Base-by-base conservation (phyloP, 2,797 vertebrate species). In the Philypnodon macrostomus region DNA sequence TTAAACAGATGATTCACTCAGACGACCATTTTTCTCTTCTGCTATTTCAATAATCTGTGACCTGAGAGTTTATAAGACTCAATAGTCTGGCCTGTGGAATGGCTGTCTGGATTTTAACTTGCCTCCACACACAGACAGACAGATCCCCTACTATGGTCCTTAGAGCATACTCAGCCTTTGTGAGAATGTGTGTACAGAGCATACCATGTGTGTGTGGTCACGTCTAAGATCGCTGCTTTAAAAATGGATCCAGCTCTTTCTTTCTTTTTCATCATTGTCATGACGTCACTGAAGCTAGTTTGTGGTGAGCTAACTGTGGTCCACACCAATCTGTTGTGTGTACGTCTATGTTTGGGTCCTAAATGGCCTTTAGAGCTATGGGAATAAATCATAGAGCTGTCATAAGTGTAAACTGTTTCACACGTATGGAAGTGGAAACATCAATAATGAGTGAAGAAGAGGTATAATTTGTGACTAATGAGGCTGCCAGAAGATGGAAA, bases 181-280 rank as follows among this genome's bases (percentile, higher is more conserved):
- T 70, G 72, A 53, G 65, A 61, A 62, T 63, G n/a, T n/a, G n/a
- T n/a, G n/a, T n/a, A 53, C 47, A 58, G 29, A 77, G 73, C 81
- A 86, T 88, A 86, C 86, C 87, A 81, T 80, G 80, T 81, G 69
- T 80, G 84, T 88, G 87, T 81, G 79, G 81, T 89, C 84, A 86
- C 63, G 79, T 86, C 84, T 83, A 60, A 57, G 66, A 85, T 42
- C 38, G 62, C 53, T 60, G 24, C 60, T 77, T 82, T 72, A 77
- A 70, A 84, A 81, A 75, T 38, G 42, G 47, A 63, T 48, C 45
- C 40, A 49, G 44, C 44, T 50, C 50, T 47, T 23, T 58, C 41
- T 47, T n/a, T 49, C 15, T 61, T 58, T 49, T 54, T 33, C 57
- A 48, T 64, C 27, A 41, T 60, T 34, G 16, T 9, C 46, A 54